Percentiles rank a stretch among this genome's conserved stretches.
phyloP scores from a whole-genome alignment of 2,113 vertebrate species.

The Hippocampus comes region DNA sequence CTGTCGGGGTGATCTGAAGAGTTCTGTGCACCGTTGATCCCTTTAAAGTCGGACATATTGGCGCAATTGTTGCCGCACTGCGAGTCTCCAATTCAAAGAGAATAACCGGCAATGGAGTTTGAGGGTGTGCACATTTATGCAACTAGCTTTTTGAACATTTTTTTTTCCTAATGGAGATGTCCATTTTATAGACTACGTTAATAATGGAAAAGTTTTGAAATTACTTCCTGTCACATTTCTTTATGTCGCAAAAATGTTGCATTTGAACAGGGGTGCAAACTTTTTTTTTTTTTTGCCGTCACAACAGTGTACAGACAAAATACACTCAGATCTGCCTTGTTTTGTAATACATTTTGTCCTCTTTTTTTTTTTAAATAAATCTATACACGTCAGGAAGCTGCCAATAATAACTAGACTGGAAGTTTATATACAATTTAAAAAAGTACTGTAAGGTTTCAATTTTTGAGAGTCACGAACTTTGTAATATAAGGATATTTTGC shows the following conservation, averaged over 20 bases:
- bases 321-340: conserved; percentile 88
- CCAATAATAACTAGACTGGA: conserved; percentile 95
- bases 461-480: conserved; percentile 91
- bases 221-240: background rate
- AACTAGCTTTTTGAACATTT: background rate
- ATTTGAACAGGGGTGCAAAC: background rate
- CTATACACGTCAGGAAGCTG: conserved; percentile 82
- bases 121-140: conserved; percentile 1
- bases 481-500: conserved; percentile 94
- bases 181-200: background rate
- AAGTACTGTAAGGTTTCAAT: conserved; percentile 99
- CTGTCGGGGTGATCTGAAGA: background rate
- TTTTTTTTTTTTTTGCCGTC: background rate
- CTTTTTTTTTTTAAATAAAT: conserved; percentile 49
- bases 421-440: conserved; percentile 86
- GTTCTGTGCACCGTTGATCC: background rate
- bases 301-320: conserved; percentile 76
- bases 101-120: background rate
- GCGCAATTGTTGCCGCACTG: too few relatives aligned
- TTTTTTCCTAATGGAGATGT: background rate
- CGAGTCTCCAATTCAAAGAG: background rate
- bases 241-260: background rate
- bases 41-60: background rate
- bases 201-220: background rate
- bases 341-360: conserved; percentile 84